Percentiles rank a stretch among this genome's conserved stretches.
Evolutionary conservation across 2,113 vertebrate genomes (phyloP).

Genomic region (Montifringilla adamsi): DNA sequence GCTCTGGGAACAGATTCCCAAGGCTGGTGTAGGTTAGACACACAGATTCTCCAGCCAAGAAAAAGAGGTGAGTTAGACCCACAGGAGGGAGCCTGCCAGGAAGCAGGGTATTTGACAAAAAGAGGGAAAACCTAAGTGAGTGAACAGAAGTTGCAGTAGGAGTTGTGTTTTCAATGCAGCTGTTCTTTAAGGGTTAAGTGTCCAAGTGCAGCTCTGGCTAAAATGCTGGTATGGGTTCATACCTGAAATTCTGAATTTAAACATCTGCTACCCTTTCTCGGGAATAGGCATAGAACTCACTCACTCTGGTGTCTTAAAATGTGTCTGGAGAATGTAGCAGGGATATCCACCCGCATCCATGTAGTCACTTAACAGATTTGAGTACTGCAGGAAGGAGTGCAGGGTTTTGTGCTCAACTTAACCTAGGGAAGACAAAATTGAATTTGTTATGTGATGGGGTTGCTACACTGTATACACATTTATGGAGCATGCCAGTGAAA

Average conservation of each 20-base stretch:
- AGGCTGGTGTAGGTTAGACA: neutral
- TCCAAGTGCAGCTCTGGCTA: neutral
- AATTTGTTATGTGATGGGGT: neutral
- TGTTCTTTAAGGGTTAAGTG: neutral
- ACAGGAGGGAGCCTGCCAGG: neutral
- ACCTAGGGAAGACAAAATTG: neutral
- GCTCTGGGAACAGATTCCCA: neutral
- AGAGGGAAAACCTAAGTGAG: neutral
- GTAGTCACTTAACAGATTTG: fast-evolving
- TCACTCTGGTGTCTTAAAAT: neutral
- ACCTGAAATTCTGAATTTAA: neutral
- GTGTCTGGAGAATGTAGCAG: neutral
- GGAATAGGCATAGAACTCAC: neutral
- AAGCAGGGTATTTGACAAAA: neutral
- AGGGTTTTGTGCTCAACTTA: neutral
- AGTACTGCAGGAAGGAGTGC: fast-evolving
- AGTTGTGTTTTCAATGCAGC: neutral
- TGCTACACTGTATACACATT: fast-evolving
- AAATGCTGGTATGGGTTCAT: neutral
- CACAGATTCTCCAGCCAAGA: neutral
- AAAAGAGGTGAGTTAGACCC: neutral
- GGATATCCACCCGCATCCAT: neutral
- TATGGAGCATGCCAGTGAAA: neutral
- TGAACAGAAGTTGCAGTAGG: neutral
- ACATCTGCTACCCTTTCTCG: neutral